phyloP scores from a whole-genome alignment of 2,888 invertebrate genomes.

The Dexiosoma caninum region DNA sequence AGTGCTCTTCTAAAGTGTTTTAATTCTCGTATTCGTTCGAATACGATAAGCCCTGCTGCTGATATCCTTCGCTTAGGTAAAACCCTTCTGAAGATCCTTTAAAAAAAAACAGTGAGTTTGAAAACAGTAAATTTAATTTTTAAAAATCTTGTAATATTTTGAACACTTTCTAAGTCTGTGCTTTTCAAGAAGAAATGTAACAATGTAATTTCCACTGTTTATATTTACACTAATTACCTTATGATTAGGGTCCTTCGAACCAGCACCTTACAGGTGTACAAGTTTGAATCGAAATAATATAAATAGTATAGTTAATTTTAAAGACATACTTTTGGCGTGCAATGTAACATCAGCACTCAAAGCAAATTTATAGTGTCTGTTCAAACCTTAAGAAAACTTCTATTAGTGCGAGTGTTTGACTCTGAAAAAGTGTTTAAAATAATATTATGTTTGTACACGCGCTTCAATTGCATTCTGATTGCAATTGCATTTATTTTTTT shows the following conservation, averaged over 20 bases:
- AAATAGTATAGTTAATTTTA: no score
- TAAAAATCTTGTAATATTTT: no score
- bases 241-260: no score
- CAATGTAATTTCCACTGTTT: no score
- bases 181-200: no score
- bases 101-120: not conserved
- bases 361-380: not conserved
- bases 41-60: constrained; percentile 12
- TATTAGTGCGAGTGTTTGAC: not conserved
- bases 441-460: constrained; percentile 51
- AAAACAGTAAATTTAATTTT: not conserved
- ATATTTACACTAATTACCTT: no score
- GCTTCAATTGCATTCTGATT: constrained; percentile 53
- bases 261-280: no score
- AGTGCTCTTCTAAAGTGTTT: constrained; percentile 57
- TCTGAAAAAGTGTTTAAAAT: constrained; percentile 32
- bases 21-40: constrained; percentile 16
- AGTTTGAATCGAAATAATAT: no score
- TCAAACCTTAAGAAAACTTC: not conserved
- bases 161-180: no score
- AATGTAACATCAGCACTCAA: not conserved
- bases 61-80: constrained; percentile 2
- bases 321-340: no score
- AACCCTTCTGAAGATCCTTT: not conserved
- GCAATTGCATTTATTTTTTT: constrained; percentile 44